Conservation (phyloP, 2,888 invertebrate species). For the Leptinotarsa tumamoca region DNA sequence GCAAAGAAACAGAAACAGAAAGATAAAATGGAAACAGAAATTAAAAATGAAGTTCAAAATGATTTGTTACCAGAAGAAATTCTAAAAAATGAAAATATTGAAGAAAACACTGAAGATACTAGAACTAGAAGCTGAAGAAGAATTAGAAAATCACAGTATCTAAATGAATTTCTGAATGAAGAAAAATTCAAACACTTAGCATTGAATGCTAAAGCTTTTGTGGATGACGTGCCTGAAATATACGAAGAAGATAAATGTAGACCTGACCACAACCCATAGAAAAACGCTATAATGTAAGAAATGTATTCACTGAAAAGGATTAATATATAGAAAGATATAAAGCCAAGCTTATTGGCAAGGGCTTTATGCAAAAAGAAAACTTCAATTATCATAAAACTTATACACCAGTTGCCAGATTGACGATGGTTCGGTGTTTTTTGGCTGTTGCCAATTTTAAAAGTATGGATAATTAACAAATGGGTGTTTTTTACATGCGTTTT, state of each 20-base stretch:
- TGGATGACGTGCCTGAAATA: neutral
- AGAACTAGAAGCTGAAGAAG: conserved; percentile 7
- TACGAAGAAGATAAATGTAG: conserved; percentile 23
- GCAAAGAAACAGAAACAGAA: too few species aligned
- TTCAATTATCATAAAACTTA: too few species aligned
- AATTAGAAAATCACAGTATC: conserved; percentile 30
- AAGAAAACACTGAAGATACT: neutral
- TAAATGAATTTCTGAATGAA: conserved; percentile 34
- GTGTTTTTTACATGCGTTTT: conserved; percentile 41
- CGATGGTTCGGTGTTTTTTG: too few species aligned
- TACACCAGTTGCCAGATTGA: too few species aligned
- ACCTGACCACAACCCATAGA: conserved; percentile 32
- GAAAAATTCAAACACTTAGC: conserved; percentile 41
- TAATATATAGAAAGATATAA: too few species aligned
- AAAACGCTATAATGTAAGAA: conserved; percentile 35
- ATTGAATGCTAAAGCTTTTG: conserved; percentile 33
- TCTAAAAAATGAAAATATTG: too few species aligned
- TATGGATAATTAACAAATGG: too few species aligned
- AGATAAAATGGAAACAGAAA: too few species aligned
- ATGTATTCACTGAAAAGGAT: conserved; percentile 33
- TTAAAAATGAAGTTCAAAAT: neutral
- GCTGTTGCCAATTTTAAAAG: too few species aligned
- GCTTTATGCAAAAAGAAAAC: too few species aligned
- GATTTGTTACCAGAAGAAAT: neutral
- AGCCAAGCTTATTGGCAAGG: too few species aligned